Conservation (phyloP, 2,888 invertebrate genomes). For the Ophion ventricosus region DNA sequence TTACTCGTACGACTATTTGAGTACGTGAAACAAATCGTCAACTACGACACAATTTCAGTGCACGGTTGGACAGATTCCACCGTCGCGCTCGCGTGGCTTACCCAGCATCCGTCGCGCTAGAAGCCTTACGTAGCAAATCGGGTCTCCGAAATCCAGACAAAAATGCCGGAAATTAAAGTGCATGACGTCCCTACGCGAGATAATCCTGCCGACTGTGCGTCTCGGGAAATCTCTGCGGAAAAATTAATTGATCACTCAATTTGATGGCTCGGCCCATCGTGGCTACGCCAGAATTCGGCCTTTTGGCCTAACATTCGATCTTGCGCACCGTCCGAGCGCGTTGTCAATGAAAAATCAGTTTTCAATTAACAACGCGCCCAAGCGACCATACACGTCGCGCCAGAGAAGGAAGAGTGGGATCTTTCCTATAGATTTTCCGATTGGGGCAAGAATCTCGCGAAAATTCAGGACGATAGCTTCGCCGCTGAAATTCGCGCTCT, state of each 20-base stretch:
- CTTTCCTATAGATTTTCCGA: slow-evolving; percentile 3
- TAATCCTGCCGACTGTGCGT: slow-evolving; percentile 77
- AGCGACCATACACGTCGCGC: background rate
- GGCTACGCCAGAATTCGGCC: slow-evolving; percentile 55
- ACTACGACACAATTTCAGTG: background rate
- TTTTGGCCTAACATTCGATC: slow-evolving; percentile 32
- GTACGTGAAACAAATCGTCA: slow-evolving; percentile 11
- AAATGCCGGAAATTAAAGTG: slow-evolving; percentile 69
- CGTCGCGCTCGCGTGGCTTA: slow-evolving; percentile 69
- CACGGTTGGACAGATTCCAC: slow-evolving; percentile 68
- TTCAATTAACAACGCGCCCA: slow-evolving; percentile 1
- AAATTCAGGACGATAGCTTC: slow-evolving; percentile 6
- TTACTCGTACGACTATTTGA: background rate
- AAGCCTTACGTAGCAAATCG: slow-evolving; percentile 64
- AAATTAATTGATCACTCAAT: slow-evolving; percentile 60
- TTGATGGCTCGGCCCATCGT: slow-evolving; percentile 4
- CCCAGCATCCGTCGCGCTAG: slow-evolving; percentile 63
- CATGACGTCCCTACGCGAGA: slow-evolving; percentile 69
- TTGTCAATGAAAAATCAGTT: background rate
- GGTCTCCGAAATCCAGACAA: slow-evolving; percentile 72
- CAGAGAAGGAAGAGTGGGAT: slow-evolving; percentile 10
- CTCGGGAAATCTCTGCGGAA: slow-evolving; percentile 68
- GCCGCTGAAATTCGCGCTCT: slow-evolving; percentile 28
- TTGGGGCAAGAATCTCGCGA: slow-evolving; percentile 18
- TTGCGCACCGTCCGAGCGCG: background rate